Conservation (phyloP, 2,888 invertebrate species). For the Globia sparganii region DNA sequence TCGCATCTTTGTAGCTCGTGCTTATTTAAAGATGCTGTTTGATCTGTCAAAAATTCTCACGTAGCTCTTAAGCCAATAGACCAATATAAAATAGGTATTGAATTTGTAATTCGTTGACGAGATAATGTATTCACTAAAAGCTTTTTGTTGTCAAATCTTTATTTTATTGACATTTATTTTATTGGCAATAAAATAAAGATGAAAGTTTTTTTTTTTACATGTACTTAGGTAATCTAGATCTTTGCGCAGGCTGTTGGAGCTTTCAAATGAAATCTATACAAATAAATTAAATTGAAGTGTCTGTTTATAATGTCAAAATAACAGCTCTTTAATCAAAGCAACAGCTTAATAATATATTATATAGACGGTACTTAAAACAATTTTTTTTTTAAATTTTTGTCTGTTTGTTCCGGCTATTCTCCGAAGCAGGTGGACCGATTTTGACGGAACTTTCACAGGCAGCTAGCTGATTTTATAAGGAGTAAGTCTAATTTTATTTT, state of each 20-base stretch:
- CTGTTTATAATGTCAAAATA: no score
- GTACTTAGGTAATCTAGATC: background rate
- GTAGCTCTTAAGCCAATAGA: constrained; percentile 20
- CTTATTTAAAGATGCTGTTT: constrained; percentile 24
- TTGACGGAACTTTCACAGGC: no score
- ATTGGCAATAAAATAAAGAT: background rate
- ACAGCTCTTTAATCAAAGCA: no score
- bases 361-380: no score
- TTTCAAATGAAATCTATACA: background rate
- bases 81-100: constrained; percentile 8
- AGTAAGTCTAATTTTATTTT: background rate
- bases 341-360: no score
- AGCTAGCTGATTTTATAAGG: background rate
- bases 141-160: constrained; percentile 39
- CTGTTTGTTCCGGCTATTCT: no score
- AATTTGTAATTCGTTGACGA: constrained; percentile 22
- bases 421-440: no score
- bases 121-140: constrained; percentile 42
- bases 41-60: constrained; percentile 29
- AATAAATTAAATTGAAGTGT: no score
- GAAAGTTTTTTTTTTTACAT: constrained; percentile 2
- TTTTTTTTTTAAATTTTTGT: no score
- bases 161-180: background rate
- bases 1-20: constrained; percentile 13
- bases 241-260: background rate